Evolutionary conservation across 64 coral and sea anemone species (phyloP), one percentile per base, ranked within the genome.

Genomic region (Dendrophyllia cribrosa): DNA sequence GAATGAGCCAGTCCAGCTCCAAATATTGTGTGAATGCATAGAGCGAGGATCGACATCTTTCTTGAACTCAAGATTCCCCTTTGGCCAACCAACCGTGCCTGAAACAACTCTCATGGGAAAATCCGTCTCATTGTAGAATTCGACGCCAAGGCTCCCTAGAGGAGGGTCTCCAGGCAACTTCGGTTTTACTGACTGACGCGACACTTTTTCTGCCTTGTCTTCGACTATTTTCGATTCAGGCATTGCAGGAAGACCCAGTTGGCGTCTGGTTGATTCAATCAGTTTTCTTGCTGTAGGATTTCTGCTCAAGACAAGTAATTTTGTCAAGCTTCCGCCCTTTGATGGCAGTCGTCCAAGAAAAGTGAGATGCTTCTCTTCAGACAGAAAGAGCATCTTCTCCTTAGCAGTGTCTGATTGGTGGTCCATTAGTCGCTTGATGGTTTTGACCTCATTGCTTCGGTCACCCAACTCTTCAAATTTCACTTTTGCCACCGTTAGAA

Each of bases 261-360:
- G 1, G 6, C 22, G 3, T 19, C n/a, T 61, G 10, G 16, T 13
- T 61, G 79, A 34, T 63, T 45, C 23, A 1, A 82, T 58, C 15
- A 61, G 24, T 12, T 14, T 2, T 20, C 22, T 34, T 62, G 56
- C 79, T 17, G 4, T 16, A 5, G 45, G 12, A 7, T 43, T 34
- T 82, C 56, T 23, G 7, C 16, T 2, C 17, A 61, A 58, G 45
- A 34, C 13, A 17, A 64, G 56, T 19, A 79, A 58, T 59, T 79
- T 83, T 46, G 62, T 83, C 17, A 64, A 63, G 3, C 63, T 83
- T 34, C 79, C 79, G 3, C 62, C 62, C 12, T 25, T 21, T n/a
- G n/a, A n/a, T n/a, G n/a, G n/a, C 17, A 83, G 79, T 16, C 58
- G 55, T 6, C 56, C 79, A 22, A 61, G 6, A 49, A 83, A 83